Evolutionary conservation across 2,888 invertebrate genomes (phyloP).

Genomic region (Tachina fera): DNA sequence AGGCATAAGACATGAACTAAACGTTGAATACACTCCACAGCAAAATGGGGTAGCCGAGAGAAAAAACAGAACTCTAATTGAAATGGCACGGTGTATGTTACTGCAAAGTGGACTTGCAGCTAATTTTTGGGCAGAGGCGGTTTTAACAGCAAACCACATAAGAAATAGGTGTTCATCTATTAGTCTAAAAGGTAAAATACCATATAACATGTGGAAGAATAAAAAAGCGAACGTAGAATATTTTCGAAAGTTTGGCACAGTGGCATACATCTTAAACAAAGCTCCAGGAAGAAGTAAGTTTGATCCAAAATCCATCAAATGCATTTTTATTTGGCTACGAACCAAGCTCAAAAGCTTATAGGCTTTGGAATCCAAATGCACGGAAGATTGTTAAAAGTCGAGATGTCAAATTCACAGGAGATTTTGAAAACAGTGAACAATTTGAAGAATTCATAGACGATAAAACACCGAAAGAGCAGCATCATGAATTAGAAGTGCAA

Average conservation of each 20-base stretch:
- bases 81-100: constrained; percentile 1
- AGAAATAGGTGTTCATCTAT: neutral
- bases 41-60: no score
- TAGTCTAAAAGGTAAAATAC: neutral
- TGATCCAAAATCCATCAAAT: neutral
- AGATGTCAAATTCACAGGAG: neutral
- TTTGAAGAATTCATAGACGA: neutral
- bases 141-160: no score
- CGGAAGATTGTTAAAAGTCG: neutral
- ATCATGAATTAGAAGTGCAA: no score
- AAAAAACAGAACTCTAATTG: constrained; percentile 1
- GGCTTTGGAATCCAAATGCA: neutral
- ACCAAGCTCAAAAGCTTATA: neutral
- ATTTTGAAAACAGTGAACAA: neutral
- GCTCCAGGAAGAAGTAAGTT: no score
- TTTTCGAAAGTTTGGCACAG: constrained; percentile 3
- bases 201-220: no score
- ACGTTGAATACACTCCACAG: no score
- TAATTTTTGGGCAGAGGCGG: no score
- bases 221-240: neutral
- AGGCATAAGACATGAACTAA: no score
- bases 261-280: neutral
- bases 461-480: no score
- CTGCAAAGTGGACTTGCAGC: neutral
- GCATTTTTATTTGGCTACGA: no score